A percentile compares a stretch with the other conserved stretches of the same genome.
Conservation (phyloP, 2,797 vertebrate genomes). For the Sebastes iracundus region DNA sequence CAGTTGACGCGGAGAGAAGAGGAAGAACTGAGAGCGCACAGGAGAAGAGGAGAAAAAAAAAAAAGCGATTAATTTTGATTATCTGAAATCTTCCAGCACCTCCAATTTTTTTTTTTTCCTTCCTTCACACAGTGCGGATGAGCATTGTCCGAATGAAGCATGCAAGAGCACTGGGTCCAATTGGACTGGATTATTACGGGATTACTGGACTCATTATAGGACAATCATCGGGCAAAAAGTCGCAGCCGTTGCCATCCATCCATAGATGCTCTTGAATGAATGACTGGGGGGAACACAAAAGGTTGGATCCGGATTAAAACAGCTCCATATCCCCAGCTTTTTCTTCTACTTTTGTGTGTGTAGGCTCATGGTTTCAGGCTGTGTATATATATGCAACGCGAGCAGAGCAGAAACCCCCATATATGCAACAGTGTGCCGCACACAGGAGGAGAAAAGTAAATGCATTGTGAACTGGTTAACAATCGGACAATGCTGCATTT, state of each 20-base stretch:
- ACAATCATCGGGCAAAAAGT: conserved; percentile 78
- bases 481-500: conserved; percentile 77
- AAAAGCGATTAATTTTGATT: conserved; percentile 76
- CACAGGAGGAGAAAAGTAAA: conserved; percentile 76
- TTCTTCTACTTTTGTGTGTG: conserved; percentile 56
- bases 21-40: conserved; percentile 62
- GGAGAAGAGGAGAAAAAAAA: background rate
- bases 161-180: conserved; percentile 70
- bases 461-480: conserved; percentile 73
- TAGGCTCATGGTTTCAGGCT: conserved; percentile 7
- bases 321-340: conserved; percentile 54
- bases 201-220: conserved; percentile 82
- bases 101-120: background rate
- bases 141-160: conserved; percentile 75
- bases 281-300: conserved; percentile 60
- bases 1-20: conserved; percentile 80
- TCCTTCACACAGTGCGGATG: conserved; percentile 52
- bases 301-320: conserved; percentile 58
- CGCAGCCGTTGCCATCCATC: conserved; percentile 50
- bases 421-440: conserved; percentile 85
- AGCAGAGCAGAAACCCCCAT: conserved; percentile 44
- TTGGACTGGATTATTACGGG: conserved; percentile 82
- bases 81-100: conserved; percentile 68
- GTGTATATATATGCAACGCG: conserved; percentile 32
- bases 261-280: conserved; percentile 74